Base-by-base conservation (phyloP, 23 tunicate species). In the Oikopleura albicans region DNA sequence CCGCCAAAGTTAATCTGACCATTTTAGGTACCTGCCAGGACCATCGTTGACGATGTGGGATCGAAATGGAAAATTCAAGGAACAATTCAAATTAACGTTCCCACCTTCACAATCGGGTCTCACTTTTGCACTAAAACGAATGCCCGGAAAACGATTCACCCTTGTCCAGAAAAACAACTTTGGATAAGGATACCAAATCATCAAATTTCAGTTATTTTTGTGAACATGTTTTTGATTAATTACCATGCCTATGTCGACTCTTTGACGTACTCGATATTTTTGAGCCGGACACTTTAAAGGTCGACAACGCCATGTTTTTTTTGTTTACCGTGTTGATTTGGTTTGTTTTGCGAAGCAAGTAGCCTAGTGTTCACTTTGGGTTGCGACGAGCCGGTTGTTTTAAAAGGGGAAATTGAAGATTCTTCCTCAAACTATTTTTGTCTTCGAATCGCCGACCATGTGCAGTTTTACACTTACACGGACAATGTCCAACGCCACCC, bases 401-500 rank as follows among this genome's bases (percentile, higher is more conserved):
- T 71, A 29, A 12, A 27, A 4, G 79, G 79, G 4, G 79, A 71
- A 29, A 2, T 71, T 4, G 79, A 71, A 71, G 79, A 71, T 29
- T 16, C 36, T 12, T 12, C 34, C 33, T 16, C 36, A 2, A 16
- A 27, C 35, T 71, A 29, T 29, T 71, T 71, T 29, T 71, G 79
- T 37, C 27, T 71, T 12, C 79, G 79, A 2, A 31, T 12, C 35
- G 79, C 34, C 2, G 79, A 71, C 31, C 27, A 29, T 12, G 35
- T 71, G 33, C 79, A 71, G 37, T 71, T 71, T 71, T 71, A 71
- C 79, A 71, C 27, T 2, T 71, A 71, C 79, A 71, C 79, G 79
- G 79, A 71, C 31, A 27, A 71, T 29, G 37, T 71, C 31, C 33
- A 71, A 71, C 35, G 27, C 34, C 4, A 71, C 31, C 79, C 79